These are phyloP conservation scores for Gobionotothen gibberifrons DNA, from an alignment of 2,797 vertebrate genomes.

Conservation along the genomic window DNA sequence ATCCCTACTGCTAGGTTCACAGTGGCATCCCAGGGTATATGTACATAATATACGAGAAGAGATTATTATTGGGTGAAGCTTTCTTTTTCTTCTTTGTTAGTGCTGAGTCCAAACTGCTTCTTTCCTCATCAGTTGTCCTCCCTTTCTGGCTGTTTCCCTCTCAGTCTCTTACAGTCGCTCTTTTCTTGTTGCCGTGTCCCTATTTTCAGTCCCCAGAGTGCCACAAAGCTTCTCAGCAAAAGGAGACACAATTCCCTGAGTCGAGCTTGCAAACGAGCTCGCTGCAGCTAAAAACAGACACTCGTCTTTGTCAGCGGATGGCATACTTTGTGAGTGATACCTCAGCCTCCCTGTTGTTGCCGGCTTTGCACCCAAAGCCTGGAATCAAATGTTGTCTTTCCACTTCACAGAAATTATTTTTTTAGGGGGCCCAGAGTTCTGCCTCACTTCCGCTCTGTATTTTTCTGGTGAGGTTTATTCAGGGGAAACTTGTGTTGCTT, in stretches of 20 bases:
- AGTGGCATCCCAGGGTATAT: slow-evolving; percentile 40
- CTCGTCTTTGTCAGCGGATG: slow-evolving; percentile 64
- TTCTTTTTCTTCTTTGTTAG: slow-evolving; percentile 40
- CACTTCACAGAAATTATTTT: slow-evolving; percentile 39
- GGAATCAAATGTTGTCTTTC: slow-evolving; percentile 42
- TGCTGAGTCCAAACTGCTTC: slow-evolving; percentile 47
- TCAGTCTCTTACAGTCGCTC: slow-evolving; percentile 29
- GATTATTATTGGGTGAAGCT: slow-evolving; percentile 67
- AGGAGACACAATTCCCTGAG: slow-evolving; percentile 62
- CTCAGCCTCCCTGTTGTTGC: slow-evolving; percentile 46
- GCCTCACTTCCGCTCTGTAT: background rate
- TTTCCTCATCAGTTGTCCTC: slow-evolving; percentile 26
- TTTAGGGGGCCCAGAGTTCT: slow-evolving; percentile 25
- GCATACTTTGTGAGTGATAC: slow-evolving; percentile 59
- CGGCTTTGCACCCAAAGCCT: slow-evolving; percentile 15
- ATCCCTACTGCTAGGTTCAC: slow-evolving; percentile 55
- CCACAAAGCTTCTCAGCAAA: slow-evolving; percentile 63
- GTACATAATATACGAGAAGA: slow-evolving; percentile 65
- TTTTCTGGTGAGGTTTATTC: slow-evolving; percentile 28
- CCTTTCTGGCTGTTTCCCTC: slow-evolving; percentile 15
- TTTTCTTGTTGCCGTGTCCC: slow-evolving; percentile 57
- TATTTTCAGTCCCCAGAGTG: slow-evolving; percentile 70
- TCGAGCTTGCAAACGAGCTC: slow-evolving; percentile 63
- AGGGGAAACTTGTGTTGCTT: slow-evolving; percentile 34
- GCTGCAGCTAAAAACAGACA: slow-evolving; percentile 75